Evolutionary conservation across 1,140 invertebrate genomes (phyloP), one percentile per base, ranked within the genome.

Genomic region (Apis florea): DNA sequence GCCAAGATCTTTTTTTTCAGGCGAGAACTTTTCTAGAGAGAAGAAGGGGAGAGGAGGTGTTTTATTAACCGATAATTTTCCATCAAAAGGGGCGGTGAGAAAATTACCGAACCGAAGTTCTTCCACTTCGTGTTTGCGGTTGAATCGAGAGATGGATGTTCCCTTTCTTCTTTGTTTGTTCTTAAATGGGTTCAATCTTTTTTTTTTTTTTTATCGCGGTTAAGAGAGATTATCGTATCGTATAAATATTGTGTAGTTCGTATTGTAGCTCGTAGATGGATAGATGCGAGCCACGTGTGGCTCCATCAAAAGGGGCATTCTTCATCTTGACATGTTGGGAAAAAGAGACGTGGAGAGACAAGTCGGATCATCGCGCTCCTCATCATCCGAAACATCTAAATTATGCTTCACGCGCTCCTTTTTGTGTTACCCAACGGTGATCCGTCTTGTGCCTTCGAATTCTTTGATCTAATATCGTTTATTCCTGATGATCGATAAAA

Each of bases 271-370:
- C n/a, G 24, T 61, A 4, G 6, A 40, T 40, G 5, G 13, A 61
- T 61, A 15, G 13, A 61, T 26, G 31, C 5, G 31, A 40, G 31
- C 0, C 31, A 40, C 3, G 4, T 40, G 54, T 13, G 31, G 70
- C 11, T 24, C 21, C 31, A 58, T 58, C 70, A n/a, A 17, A 59
- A 24, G 70, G 11, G n/a, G 40, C 54, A 73, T 73, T n/a, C 21
- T 61, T 73, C 54, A 73, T 59, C 56, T 19, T 73, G 70, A 58
- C 70, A 47, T 24, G 21, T 24, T 13, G 19, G 26, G 59, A 47
- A 47, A 47, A 47, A 15, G 21, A 73, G 13, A 4, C 21, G n/a
- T 19, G n/a, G 47, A 24, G 13, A 4, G 19, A n/a, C 19, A 9
- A 31, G 58, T 53, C 17, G 58, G 70, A 73, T 17, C 70, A 58